Base-by-base conservation (phyloP, 2,797 vertebrate genomes). In the Rhinogobio ventralis region DNA sequence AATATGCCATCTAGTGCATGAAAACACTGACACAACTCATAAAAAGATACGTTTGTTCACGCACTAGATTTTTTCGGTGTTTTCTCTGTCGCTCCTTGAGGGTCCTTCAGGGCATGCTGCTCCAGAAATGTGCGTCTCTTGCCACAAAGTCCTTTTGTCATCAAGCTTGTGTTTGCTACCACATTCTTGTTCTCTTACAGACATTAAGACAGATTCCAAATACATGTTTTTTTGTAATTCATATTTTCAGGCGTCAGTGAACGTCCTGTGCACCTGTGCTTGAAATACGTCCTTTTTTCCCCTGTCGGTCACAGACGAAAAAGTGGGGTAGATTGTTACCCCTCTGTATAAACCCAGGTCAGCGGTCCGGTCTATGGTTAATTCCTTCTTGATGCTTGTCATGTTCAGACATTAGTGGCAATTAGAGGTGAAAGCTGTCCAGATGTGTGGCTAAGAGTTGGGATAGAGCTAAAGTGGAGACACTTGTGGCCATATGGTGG, bases 371-470 rank as follows among this genome's bases (percentile, higher is more conserved):
- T 85, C 89, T 57, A 0, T 71, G 82, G 53, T 88, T 69, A 67
- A 88, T 86, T 81, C 86, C 6, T 77, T 85, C 91, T 91, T 92
- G 91, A 49, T 19, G 42, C 75, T 66, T 82, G 0, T 79, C 33
- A 81, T 93, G 92, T 92, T 92, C 92, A 89, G 88, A 90, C 91
- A 93, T 94, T 93, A 92, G 85, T 88, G 88, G 89, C 92, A 91
- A 94, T 94, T 94, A 94, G 87, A 92, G 88, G 89, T 86, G 91
- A 92, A 91, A 92, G 91, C 89, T 87, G 90, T 94, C 92, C 93
- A 94, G 92, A 91, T 93, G 94, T 85, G 87, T 89, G n/a, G 0
- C 88, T 87, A 87, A 84, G 51, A 75, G 71, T 76, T 42, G n/a
- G 75, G 55, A 77, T 82, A 81, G 75, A 82, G 78, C 80, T 83